These are phyloP conservation scores for Dasypogon diadema DNA, from an alignment of 2,888 invertebrate species.

Conservation along the genomic window DNA sequence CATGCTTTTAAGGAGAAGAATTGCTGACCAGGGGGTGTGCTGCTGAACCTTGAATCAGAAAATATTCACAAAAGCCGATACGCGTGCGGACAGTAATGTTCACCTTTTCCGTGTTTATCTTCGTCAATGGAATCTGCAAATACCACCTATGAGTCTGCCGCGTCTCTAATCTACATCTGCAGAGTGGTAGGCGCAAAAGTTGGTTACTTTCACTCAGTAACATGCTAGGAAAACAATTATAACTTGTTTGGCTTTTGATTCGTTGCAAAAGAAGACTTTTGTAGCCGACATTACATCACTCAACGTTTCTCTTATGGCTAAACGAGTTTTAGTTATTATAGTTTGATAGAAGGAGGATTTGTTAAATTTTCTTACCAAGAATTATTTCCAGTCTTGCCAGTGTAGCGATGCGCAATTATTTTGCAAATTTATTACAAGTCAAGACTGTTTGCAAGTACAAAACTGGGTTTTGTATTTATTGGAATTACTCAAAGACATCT, in stretches of 20 bases:
- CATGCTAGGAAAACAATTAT: conserved; percentile 21
- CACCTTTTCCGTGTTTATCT: neutral
- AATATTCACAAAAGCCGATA: neutral
- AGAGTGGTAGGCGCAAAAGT: neutral
- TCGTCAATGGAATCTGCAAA: neutral
- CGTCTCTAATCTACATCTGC: neutral
- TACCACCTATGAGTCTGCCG: neutral
- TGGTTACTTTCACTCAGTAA: conserved; percentile 26
- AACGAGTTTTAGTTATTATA: neutral
- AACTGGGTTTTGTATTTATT: no score
- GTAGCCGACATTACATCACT: conserved; percentile 11
- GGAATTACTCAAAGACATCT: no score
- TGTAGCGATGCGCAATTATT: no score
- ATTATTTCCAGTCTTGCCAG: neutral
- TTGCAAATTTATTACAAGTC: no score
- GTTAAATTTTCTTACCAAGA: neutral
- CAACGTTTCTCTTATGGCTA: neutral
- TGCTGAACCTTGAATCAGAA: neutral
- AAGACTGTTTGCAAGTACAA: no score
- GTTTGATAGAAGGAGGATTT: neutral
- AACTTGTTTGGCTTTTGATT: conserved; percentile 26
- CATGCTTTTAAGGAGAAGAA: neutral
- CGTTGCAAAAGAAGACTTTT: conserved; percentile 17
- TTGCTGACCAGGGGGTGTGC: neutral
- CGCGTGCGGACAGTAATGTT: neutral